Evolutionary conservation across 2,888 invertebrate species (phyloP).

Genomic region (Deroplatys truncata): DNA sequence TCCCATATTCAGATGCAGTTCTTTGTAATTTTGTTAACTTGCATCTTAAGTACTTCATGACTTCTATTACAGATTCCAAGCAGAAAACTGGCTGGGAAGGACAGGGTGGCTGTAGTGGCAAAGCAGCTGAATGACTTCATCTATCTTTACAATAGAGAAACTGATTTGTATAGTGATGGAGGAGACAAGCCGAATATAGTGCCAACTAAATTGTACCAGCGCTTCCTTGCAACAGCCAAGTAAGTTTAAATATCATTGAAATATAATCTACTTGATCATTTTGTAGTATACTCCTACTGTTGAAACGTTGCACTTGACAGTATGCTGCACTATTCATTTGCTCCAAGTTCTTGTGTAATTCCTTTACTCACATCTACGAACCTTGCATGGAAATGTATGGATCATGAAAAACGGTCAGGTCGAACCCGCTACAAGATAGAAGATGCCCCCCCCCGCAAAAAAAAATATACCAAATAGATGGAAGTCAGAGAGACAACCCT

Average conservation of each 20-base stretch:
- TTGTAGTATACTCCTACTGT: background rate
- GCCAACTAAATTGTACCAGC: slow-evolving; percentile 51
- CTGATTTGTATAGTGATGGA: slow-evolving; percentile 66
- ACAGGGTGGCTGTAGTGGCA: slow-evolving; percentile 76
- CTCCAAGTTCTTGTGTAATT: too few species aligned
- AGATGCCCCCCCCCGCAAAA: too few species aligned
- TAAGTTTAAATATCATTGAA: slow-evolving; percentile 37
- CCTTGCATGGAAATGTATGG: background rate
- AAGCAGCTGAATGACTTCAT: slow-evolving; percentile 81
- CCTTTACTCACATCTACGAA: background rate
- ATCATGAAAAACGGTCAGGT: too few species aligned
- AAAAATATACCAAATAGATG: too few species aligned
- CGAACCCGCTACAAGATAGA: too few species aligned
- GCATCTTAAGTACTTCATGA: background rate
- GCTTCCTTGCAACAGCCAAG: slow-evolving; percentile 58
- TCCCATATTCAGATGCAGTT: background rate
- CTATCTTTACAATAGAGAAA: slow-evolving; percentile 77
- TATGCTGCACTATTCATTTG: too few species aligned
- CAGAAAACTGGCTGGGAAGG: slow-evolving; percentile 70
- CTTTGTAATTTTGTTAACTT: background rate
- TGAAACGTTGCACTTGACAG: background rate
- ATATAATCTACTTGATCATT: background rate
- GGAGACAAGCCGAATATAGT: slow-evolving; percentile 60
- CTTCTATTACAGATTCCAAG: slow-evolving; percentile 56
- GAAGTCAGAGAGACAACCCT: too few species aligned